A percentile compares a stretch with the other conserved stretches of the same genome.
These are phyloP conservation scores for Sphaeridia pumilis DNA, from an alignment of 2,888 invertebrate species.

Conservation along the genomic window DNA sequence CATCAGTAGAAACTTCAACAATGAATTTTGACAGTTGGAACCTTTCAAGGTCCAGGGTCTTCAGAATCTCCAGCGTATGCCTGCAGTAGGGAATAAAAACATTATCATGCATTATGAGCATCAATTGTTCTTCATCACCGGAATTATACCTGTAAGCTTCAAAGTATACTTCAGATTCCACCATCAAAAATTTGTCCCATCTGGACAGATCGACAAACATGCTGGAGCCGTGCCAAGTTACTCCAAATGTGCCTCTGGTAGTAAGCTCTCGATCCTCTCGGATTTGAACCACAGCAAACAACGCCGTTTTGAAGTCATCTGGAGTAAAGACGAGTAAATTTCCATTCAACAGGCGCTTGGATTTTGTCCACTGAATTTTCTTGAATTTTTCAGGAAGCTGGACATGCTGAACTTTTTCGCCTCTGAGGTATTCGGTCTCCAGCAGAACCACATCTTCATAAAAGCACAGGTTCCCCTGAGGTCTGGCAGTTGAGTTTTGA, in stretches of 20 bases:
- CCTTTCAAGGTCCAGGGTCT: constrained; percentile 45
- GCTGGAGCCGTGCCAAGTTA: constrained; percentile 25
- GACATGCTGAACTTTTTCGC: constrained; percentile 22
- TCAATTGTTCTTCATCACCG: constrained; percentile 38
- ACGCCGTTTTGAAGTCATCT: constrained; percentile 54
- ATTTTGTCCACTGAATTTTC: constrained; percentile 42
- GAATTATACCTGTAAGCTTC: constrained; percentile 58
- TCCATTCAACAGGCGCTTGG: constrained; percentile 56
- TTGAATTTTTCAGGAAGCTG: constrained; percentile 38
- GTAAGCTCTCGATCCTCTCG: constrained; percentile 45
- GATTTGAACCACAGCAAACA: constrained; percentile 57
- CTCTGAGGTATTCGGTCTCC: constrained; percentile 20
- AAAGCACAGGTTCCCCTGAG: too few species aligned
- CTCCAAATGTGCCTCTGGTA: constrained; percentile 43
- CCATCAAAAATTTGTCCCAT: constrained; percentile 48
- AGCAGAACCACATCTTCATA: too few species aligned
- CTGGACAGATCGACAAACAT: constrained; percentile 17
- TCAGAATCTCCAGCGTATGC: constrained; percentile 41
- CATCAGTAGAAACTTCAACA: constrained; percentile 43
- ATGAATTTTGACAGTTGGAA: constrained; percentile 60
- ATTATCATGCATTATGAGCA: constrained; percentile 38
- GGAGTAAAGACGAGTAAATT: constrained; percentile 59
- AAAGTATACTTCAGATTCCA: constrained; percentile 67
- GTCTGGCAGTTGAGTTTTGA: too few species aligned
- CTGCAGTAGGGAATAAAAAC: too few species aligned